These are phyloP conservation scores for Python bivittatus DNA, from an alignment of 2,113 vertebrate species.

Conservation along the genomic window DNA sequence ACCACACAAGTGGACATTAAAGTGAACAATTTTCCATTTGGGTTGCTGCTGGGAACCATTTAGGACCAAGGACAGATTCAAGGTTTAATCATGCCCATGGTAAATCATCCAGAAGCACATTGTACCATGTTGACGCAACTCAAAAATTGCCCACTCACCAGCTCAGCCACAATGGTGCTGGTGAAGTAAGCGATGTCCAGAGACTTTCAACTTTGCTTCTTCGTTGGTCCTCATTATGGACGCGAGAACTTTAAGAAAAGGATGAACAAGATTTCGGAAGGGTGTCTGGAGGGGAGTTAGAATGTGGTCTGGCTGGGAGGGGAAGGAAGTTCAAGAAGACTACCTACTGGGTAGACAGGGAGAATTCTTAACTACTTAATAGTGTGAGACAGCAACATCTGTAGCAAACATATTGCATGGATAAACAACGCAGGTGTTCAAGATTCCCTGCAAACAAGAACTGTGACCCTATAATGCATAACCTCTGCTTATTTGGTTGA, in stretches of 20 bases:
- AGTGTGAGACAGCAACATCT: constrained; percentile 65
- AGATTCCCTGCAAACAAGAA: constrained; percentile 64
- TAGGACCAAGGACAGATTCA: constrained; percentile 59
- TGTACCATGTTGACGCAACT: constrained; percentile 55
- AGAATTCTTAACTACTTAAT: constrained; percentile 62
- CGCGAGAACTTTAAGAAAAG: not conserved
- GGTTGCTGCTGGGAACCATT: constrained; percentile 60
- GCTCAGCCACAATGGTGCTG: constrained; percentile 32
- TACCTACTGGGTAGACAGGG: constrained; percentile 36
- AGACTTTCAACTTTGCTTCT: not conserved
- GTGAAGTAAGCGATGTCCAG: not conserved
- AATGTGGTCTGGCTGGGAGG: constrained; percentile 1
- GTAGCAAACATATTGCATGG: constrained; percentile 67
- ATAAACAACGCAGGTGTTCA: constrained; percentile 65
- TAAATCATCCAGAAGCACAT: constrained; percentile 67
- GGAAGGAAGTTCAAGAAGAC: constrained; percentile 26
- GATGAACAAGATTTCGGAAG: not conserved
- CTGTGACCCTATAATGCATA: constrained; percentile 60
- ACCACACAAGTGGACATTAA: constrained; percentile 75
- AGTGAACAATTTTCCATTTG: constrained; percentile 68
- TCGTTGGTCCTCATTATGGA: not conserved
- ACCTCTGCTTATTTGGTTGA: constrained; percentile 65
- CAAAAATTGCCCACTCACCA: constrained; percentile 43
- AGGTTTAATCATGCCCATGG: constrained; percentile 68
- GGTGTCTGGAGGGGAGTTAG: constrained; percentile 16